Percentiles rank a stretch among this genome's conserved stretches.
phyloP scores from a whole-genome alignment of 2,888 invertebrate species.

The Epistrophe eligans region DNA sequence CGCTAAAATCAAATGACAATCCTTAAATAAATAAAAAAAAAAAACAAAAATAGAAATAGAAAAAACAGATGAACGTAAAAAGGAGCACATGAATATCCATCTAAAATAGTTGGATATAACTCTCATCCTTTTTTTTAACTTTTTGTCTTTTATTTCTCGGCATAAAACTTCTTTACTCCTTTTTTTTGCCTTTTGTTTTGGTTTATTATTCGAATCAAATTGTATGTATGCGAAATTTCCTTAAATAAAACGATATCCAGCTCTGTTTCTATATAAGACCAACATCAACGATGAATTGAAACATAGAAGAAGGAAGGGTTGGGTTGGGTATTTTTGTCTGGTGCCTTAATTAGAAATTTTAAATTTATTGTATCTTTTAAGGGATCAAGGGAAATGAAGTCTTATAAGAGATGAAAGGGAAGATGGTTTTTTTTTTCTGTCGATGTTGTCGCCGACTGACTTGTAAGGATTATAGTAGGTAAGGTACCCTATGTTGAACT shows the following conservation, averaged over 20 bases:
- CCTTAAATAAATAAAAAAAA: conserved; percentile 33
- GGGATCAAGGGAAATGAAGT: conserved; percentile 27
- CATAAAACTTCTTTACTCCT: conserved; percentile 22
- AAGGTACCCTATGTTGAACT: not conserved
- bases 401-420: conserved; percentile 19
- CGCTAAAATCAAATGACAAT: conserved; percentile 58
- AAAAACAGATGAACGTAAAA: conserved; percentile 34
- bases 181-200: conserved; percentile 42
- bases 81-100: conserved; percentile 36
- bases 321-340: conserved; percentile 38
- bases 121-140: conserved; percentile 35
- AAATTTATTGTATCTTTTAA: conserved; percentile 64
- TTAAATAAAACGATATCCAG: conserved; percentile 25
- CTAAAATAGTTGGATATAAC: conserved; percentile 51
- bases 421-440: not conserved
- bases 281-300: conserved; percentile 8
- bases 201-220: conserved; percentile 50
- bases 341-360: conserved; percentile 61
- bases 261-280: conserved; percentile 1
- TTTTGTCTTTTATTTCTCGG: conserved; percentile 9
- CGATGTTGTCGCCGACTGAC: conserved; percentile 7
- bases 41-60: conserved; percentile 43
- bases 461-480: not conserved
- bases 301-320: conserved; percentile 14
- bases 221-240: conserved; percentile 52